Evolutionary conservation across 2,797 vertebrate species (phyloP).

Genomic region (Enteromius radiatus): DNA sequence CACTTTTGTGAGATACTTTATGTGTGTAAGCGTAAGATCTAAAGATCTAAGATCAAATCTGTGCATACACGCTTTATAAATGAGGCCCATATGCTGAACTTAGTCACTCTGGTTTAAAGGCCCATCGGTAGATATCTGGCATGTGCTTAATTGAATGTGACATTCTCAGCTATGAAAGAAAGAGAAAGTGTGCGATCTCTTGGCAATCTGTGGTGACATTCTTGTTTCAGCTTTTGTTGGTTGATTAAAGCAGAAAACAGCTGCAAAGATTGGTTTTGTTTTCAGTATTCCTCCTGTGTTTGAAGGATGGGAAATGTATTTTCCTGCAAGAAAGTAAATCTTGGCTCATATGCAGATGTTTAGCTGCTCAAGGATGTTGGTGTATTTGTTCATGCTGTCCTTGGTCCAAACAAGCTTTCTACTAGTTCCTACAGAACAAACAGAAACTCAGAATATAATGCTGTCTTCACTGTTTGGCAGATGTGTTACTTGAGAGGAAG

Average conservation of each 20-base stretch:
- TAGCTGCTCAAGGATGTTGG: not conserved
- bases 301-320: not conserved
- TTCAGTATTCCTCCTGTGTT: not conserved
- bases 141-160: not conserved
- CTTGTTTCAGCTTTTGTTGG: not conserved
- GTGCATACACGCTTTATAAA: too few species aligned
- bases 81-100: not conserved
- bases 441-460: not conserved
- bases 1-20: too few species aligned
- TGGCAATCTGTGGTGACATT: not conserved
- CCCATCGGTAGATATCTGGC: not conserved
- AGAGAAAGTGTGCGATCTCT: not conserved
- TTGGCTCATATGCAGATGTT: not conserved
- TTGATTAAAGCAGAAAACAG: not conserved
- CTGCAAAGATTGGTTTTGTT: slow-evolving; percentile 18
- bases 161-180: not conserved
- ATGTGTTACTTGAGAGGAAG: not conserved
- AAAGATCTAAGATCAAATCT: too few species aligned
- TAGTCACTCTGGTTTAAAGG: not conserved
- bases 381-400: not conserved
- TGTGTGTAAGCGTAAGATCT: too few species aligned
- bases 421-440: not conserved
- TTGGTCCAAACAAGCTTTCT: not conserved
- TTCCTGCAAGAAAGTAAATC: slow-evolving; percentile 3
- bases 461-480: not conserved